Conservation (phyloP, 2,888 invertebrate genomes). For the Cryptocheilus praepositus region DNA sequence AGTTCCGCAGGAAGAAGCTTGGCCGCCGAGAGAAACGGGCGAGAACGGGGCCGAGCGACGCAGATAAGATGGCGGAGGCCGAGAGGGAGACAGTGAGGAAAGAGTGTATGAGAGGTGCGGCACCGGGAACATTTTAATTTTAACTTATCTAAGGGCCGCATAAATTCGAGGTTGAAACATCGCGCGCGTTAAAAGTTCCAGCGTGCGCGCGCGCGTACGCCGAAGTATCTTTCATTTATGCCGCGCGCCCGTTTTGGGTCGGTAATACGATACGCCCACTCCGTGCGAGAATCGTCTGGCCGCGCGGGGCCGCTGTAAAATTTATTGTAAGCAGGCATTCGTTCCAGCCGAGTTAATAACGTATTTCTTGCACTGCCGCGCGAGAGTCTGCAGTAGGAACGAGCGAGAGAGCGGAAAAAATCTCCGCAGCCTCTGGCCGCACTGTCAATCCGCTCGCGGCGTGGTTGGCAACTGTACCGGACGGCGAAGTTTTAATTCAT, state of each 20-base stretch:
- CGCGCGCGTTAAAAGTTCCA: constrained; percentile 46
- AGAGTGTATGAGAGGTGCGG: not conserved
- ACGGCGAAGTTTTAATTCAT: constrained; percentile 29
- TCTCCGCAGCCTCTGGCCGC: not conserved
- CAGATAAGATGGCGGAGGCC: not conserved
- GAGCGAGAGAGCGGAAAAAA: constrained; percentile 13
- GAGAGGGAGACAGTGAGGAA: not conserved
- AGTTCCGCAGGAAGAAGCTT: not conserved
- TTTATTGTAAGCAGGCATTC: constrained; percentile 38
- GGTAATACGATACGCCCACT: not conserved
- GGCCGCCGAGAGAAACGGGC: constrained; percentile 11
- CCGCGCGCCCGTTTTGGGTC: constrained; percentile 13
- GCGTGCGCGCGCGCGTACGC: constrained; percentile 25
- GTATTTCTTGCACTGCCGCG: constrained; percentile 16
- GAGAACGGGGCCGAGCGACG: constrained; percentile 8
- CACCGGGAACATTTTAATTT: constrained; percentile 47
- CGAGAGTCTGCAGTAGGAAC: constrained; percentile 19
- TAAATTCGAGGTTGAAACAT: constrained; percentile 50
- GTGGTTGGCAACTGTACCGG: constrained; percentile 10
- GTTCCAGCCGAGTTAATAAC: constrained; percentile 40
- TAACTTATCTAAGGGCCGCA: constrained; percentile 49
- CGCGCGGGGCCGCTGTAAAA: constrained; percentile 30
- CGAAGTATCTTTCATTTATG: constrained; percentile 51
- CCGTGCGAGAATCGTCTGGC: constrained; percentile 16
- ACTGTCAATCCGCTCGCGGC: constrained; percentile 14